Evolutionary conservation across 2,888 invertebrate genomes (phyloP), one percentile per base, ranked within the genome.

Genomic region (Cremastinae sp.): DNA sequence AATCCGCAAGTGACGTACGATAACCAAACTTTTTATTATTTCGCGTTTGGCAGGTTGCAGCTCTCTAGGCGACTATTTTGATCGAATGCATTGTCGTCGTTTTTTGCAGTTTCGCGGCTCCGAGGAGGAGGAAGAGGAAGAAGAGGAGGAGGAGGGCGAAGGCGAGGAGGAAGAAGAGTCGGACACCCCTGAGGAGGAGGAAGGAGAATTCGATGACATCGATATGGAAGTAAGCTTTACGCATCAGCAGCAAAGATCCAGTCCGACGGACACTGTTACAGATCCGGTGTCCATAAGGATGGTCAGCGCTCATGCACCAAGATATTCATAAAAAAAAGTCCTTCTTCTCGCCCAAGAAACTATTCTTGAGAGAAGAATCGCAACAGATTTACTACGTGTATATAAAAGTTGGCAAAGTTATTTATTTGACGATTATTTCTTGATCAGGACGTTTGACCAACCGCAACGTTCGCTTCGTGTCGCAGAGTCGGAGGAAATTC

Each of bases 1-100:
- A 94, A 89, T 92, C 92, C 22, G 91, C 92, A 2, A 92, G 92
- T 36, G 92, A 93, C 86, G 93, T 93, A 84, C 91, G 91, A 74
- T 88, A 90, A 74, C 80, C 80, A 84, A 69, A 83, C 73, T 79
- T 78, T 78, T 64, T 53, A 10, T 72, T 9, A 3, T 41, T 38
- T 9, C 16, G 56, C 10, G 64, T 9, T 12, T 2, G 1, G 9
- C 38, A 1, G 49, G 22, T 64, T 28, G 72, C 20, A 45, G 10
- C n/a, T 1, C 0, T 28, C 41, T 20, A 62, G 61, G 61, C 0
- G 8, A 9, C 16, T 14, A 47, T 49, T 22, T 34, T 28, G n/a
- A 4, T 41, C 20, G n/a, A 38, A 54, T n/a, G 7, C 47, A 47
- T 16, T 9, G 16, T 28, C 14, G 16, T 28, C 14, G 14, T 28